A percentile compares a stretch with the other conserved stretches of the same genome.
phyloP scores from a whole-genome alignment of 2,113 vertebrate genomes.

The Butorides virescens region DNA sequence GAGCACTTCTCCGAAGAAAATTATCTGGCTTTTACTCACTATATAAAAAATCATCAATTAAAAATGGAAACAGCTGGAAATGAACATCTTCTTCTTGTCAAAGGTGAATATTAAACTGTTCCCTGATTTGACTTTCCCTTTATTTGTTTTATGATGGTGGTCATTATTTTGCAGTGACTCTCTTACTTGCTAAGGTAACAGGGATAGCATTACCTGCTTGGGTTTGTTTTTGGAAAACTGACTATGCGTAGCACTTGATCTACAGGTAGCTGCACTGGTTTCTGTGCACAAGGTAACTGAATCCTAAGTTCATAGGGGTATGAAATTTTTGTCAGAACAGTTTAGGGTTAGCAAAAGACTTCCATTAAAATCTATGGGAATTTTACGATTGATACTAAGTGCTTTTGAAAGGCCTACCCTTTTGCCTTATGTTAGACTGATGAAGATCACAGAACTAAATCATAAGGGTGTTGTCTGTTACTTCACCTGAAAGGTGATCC shows the following conservation, averaged over 20 bases:
- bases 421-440: background rate
- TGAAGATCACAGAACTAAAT: background rate
- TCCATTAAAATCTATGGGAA: background rate
- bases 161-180: background rate
- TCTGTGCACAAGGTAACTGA: background rate
- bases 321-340: background rate
- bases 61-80: slow-evolving; percentile 51
- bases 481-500: background rate
- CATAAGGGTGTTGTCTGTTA: background rate
- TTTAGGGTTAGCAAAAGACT: background rate
- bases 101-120: slow-evolving; percentile 28
- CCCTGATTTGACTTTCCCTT: background rate
- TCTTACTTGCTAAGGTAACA: background rate
- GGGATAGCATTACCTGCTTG: background rate
- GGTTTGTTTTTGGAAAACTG: background rate
- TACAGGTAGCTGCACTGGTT: background rate
- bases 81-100: background rate
- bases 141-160: background rate
- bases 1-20: slow-evolving; percentile 51
- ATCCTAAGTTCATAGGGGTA: background rate
- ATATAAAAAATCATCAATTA: slow-evolving; percentile 48
- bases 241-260: background rate
- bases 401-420: background rate
- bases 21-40: slow-evolving; percentile 6
- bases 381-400: background rate